Base-by-base conservation (phyloP, 2,797 vertebrate genomes). In the Peromyscus attwateri region DNA sequence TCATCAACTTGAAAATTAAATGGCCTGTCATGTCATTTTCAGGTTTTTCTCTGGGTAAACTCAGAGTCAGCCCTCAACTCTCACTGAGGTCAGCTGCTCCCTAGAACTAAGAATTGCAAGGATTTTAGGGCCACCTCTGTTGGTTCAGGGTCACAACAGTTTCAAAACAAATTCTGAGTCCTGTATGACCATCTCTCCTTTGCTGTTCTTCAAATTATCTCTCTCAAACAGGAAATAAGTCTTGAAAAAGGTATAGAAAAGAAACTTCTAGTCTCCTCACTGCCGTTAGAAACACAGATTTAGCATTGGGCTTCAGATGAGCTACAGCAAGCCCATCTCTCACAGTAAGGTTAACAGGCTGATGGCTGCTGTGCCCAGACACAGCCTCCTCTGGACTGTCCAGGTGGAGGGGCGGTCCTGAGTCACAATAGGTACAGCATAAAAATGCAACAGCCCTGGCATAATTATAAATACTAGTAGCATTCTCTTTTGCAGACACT, bases 1-100 rank as follows among this genome's bases (percentile, higher is more conserved):
- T 75, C 73, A 49, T 96, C 82, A 76, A 3, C 49, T 68, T 79
- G 40, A 82, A 92, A 91, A 96, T 95, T 93, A 95, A 89, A 94
- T 95, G 85, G 62, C 81, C 95, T 95, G 37, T 34, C 88, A 73
- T 95, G 37, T 34, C 88, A 73, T 60, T 91, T 75, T 95, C 70
- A 68, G 49, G 13, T 43, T 93, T 96, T 94, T 80, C 14, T 96
- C 73, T 7, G 1, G 60, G 23, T 70, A 91, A 83, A 82, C 88
- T 25, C 12, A 88, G 40, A 52, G 9, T 70, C 64, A 57, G 10
- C 46, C 57, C 13, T 88, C n/a, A 37, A 29, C 68, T 77, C 31
- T 91, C 77, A 40, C 9, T 29, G 82, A 96, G 77, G n/a, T 73
- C 82, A 71, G 9, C 23, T 46, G 76, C 62, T 83, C 73, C 88